phyloP scores from a whole-genome alignment of 2,797 vertebrate genomes.

The Choloepus didactylus region DNA sequence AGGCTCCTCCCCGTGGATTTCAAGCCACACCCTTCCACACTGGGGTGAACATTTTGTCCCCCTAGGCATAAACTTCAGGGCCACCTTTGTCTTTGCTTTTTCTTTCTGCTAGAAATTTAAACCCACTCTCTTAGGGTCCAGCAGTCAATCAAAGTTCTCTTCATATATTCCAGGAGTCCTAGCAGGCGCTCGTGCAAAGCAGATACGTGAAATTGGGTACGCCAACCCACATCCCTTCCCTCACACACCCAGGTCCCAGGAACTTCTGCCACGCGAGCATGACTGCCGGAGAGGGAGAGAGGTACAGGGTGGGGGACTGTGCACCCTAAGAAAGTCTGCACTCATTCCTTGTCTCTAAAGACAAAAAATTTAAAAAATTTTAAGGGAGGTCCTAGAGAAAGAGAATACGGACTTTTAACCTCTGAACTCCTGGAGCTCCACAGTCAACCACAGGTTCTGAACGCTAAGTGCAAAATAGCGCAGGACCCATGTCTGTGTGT shows the following conservation, averaged over 20 bases:
- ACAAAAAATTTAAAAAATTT: background rate
- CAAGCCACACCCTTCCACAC: background rate
- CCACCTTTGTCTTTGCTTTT: background rate
- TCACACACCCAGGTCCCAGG: background rate
- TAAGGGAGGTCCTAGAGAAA: background rate
- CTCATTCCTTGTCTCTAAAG: background rate
- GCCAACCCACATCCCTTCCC: background rate
- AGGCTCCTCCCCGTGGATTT: background rate
- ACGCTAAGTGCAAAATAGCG: background rate
- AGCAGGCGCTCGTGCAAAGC: background rate
- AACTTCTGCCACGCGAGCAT: background rate
- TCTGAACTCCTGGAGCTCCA: background rate
- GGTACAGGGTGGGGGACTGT: background rate
- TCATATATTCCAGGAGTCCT: slow-evolving; percentile 19
- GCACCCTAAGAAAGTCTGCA: background rate
- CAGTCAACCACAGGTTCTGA: background rate
- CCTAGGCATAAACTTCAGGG: background rate
- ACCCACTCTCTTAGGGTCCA: background rate
- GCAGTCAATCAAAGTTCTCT: background rate
- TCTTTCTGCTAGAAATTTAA: background rate
- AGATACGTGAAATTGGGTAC: background rate
- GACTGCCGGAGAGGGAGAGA: background rate
- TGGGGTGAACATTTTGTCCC: background rate
- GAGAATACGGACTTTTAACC: background rate
- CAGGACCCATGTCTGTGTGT: background rate